Percentiles rank a stretch among this genome's conserved stretches.
phyloP scores from a whole-genome alignment of 2,113 vertebrate species.

The Crotalus tigris region DNA sequence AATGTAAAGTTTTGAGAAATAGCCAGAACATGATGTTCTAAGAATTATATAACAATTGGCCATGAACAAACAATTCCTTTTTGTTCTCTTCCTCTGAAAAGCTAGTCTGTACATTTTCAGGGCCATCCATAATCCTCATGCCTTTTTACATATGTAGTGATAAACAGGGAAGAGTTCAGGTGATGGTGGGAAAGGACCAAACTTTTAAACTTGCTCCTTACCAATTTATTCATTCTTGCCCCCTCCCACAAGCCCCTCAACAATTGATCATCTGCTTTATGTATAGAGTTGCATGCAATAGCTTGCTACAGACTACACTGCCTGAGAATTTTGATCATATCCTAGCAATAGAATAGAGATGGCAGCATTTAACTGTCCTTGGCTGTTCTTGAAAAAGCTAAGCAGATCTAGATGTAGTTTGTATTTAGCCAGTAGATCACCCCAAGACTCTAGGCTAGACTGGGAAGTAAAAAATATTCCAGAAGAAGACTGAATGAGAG shows the following conservation, averaged over 20 bases:
- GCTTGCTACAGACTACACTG: background rate
- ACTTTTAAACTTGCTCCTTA: background rate
- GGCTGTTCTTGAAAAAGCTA: background rate
- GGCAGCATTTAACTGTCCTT: background rate
- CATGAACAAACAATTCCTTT: slow-evolving; percentile 4
- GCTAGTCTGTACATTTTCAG: background rate
- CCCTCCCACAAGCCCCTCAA: background rate
- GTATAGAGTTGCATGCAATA: background rate
- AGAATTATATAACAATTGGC: background rate
- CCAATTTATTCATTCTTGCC: background rate
- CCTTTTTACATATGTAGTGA: background rate
- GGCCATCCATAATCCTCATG: background rate
- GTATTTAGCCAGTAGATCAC: background rate
- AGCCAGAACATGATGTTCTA: background rate
- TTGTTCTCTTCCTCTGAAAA: background rate
- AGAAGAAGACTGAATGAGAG: background rate
- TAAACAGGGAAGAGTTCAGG: background rate
- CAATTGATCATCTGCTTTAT: background rate
- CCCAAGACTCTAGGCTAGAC: background rate
- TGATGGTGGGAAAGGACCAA: background rate
- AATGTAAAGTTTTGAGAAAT: background rate
- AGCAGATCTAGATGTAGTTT: background rate
- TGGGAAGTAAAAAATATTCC: background rate
- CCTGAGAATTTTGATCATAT: background rate
- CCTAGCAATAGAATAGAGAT: background rate